A percentile compares a stretch with the other conserved stretches of the same genome.
These are phyloP conservation scores for Gymnogyps californianus DNA, from an alignment of 2,113 vertebrate species.

Conservation along the genomic window DNA sequence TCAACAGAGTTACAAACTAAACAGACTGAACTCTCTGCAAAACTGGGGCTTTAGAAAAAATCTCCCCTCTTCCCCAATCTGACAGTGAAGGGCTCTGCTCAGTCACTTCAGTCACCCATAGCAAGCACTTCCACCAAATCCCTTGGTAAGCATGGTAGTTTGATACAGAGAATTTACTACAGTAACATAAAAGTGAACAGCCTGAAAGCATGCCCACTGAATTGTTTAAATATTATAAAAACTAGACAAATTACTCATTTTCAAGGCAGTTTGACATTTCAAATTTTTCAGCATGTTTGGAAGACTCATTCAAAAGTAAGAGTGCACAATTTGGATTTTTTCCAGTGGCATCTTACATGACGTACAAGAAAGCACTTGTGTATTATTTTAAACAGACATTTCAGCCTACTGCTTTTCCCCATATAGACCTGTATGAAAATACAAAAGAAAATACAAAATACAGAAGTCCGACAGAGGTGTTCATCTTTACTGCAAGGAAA, in stretches of 20 bases:
- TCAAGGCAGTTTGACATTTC: background rate
- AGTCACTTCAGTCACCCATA: background rate
- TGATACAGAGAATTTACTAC: background rate
- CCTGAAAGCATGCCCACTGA: background rate
- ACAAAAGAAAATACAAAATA: background rate
- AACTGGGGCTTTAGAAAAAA: background rate
- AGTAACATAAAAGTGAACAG: background rate
- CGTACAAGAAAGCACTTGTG: background rate
- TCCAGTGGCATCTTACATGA: background rate
- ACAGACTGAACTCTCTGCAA: background rate
- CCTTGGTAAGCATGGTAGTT: background rate
- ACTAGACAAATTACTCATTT: background rate
- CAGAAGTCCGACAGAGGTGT: background rate
- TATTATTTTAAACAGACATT: background rate
- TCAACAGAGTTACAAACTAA: background rate
- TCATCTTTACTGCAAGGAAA: background rate
- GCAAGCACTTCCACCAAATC: fast-evolving
- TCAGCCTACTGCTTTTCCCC: background rate
- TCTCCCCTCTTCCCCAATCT: background rate
- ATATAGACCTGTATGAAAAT: background rate
- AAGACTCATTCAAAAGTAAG: background rate
- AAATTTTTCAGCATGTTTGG: background rate
- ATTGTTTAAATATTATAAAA: background rate
- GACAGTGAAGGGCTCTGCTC: background rate
- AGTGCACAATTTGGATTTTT: background rate